Percentiles rank a stretch among this genome's conserved stretches.
phyloP scores from a whole-genome alignment of 2,888 invertebrate species.

The Archaeoteleia sp. region DNA sequence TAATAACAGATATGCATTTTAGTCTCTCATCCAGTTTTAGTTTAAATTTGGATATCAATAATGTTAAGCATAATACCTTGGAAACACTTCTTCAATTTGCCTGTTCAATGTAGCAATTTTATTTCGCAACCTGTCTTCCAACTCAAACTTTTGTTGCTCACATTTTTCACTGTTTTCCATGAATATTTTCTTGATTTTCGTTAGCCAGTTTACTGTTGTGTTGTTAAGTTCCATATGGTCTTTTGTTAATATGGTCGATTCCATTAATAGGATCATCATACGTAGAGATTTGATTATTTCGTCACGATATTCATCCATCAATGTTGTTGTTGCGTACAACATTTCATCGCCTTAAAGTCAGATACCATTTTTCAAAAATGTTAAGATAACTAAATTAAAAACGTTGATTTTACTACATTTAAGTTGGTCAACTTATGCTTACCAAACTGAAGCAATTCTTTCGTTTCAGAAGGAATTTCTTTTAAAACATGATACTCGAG shows the following conservation, averaged over 20 bases:
- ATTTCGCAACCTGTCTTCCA: slow-evolving; percentile 86
- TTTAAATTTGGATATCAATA: too few relatives aligned
- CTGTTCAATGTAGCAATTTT: slow-evolving; percentile 83
- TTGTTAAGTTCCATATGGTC: slow-evolving; percentile 88
- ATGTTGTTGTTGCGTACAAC: slow-evolving; percentile 84
- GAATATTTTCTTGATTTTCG: slow-evolving; percentile 86
- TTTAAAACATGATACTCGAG: slow-evolving; percentile 81
- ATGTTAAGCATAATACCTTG: slow-evolving; percentile 75
- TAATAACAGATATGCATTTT: too few relatives aligned
- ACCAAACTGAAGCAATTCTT: slow-evolving; percentile 83
- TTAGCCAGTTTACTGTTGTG: slow-evolving; percentile 89
- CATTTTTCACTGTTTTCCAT: slow-evolving; percentile 86
- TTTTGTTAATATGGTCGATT: slow-evolving; percentile 83
- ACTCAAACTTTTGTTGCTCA: slow-evolving; percentile 87
- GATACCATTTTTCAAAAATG: not conserved
- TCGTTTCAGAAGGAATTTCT: slow-evolving; percentile 85
- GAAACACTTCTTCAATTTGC: slow-evolving; percentile 83
- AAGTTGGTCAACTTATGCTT: slow-evolving; percentile 1
- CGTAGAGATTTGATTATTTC: slow-evolving; percentile 82
- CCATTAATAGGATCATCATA: slow-evolving; percentile 83
- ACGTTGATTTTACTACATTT: not conserved
- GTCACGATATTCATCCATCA: slow-evolving; percentile 82
- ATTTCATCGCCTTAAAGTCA: slow-evolving; percentile 82
- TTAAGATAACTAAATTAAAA: too few relatives aligned
- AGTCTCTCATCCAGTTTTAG: too few relatives aligned